A percentile compares a stretch with the other conserved stretches of the same genome.
phyloP scores from a whole-genome alignment of 1,140 invertebrate genomes.

The Drosophila pseudoobscura region DNA sequence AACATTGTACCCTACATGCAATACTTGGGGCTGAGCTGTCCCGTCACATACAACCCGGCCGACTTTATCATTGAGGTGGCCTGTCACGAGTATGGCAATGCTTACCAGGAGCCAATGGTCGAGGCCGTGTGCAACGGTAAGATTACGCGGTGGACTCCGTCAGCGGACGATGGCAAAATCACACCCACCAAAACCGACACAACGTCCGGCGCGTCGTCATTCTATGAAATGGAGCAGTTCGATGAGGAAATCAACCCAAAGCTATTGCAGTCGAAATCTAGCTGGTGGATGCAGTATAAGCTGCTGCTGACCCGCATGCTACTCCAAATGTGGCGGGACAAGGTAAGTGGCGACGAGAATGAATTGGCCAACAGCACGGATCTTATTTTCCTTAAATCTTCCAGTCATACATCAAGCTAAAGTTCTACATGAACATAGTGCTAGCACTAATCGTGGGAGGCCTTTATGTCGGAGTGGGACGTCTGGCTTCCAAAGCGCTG shows the following conservation, averaged over 20 bases:
- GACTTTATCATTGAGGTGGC: conserved; percentile 93
- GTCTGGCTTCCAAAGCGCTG: conserved; percentile 90
- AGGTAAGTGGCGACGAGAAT: conserved; percentile 82
- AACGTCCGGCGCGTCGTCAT: conserved; percentile 76
- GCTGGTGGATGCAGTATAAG: conserved; percentile 87
- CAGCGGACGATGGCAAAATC: conserved; percentile 24
- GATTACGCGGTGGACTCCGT: conserved; percentile 84
- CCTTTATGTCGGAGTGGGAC: conserved; percentile 88
- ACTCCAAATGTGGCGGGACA: conserved; percentile 89
- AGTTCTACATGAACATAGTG: conserved; percentile 87
- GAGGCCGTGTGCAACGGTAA: conserved; percentile 86
- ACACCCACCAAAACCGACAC: conserved; percentile 71
- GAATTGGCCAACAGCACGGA: background rate
- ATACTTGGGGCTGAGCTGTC: conserved; percentile 88
- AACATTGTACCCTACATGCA: conserved; percentile 89
- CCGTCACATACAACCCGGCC: conserved; percentile 91
- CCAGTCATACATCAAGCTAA: conserved; percentile 89
- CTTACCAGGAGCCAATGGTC: conserved; percentile 87
- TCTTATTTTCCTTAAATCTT: background rate
- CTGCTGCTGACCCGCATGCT: conserved; percentile 88
- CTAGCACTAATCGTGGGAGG: conserved; percentile 88
- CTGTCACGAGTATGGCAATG: conserved; percentile 88
- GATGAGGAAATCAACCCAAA: conserved; percentile 82
- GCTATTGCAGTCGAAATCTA: conserved; percentile 85
- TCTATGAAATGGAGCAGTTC: conserved; percentile 74